A percentile compares a stretch with the other conserved stretches of the same genome.
phyloP scores from a whole-genome alignment of 2,113 vertebrate genomes.

The Ifrita kowaldi region DNA sequence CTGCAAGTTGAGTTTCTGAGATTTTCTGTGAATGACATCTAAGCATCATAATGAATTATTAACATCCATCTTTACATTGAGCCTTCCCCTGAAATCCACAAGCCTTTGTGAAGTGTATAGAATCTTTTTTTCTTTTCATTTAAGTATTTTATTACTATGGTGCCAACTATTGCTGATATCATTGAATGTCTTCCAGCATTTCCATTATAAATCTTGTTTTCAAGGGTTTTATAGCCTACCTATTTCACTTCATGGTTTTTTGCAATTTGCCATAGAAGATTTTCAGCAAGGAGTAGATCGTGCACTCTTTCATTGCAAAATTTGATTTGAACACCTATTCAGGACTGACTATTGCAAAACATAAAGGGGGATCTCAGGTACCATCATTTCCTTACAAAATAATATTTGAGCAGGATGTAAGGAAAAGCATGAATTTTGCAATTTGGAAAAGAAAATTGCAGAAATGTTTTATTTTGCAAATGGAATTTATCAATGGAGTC shows the following conservation, averaged over 20 bases:
- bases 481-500: background rate
- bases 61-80: slow-evolving; percentile 44
- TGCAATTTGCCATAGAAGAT: slow-evolving; percentile 49
- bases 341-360: slow-evolving; percentile 30
- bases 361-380: background rate
- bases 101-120: slow-evolving; percentile 48
- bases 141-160: slow-evolving; percentile 63
- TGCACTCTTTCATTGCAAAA: slow-evolving; percentile 31
- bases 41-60: slow-evolving; percentile 57
- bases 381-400: background rate
- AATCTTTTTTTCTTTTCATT: slow-evolving; percentile 32
- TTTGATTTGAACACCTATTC: slow-evolving; percentile 44
- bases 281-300: slow-evolving; percentile 45
- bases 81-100: slow-evolving; percentile 58
- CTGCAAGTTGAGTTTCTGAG: slow-evolving; percentile 43
- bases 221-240: slow-evolving; percentile 63
- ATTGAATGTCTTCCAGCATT: slow-evolving; percentile 67
- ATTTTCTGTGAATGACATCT: slow-evolving; percentile 43
- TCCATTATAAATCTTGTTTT: slow-evolving; percentile 71
- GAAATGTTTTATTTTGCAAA: background rate
- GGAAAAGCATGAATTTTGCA: background rate
- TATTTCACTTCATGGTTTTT: slow-evolving; percentile 55
- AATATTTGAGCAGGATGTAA: background rate
- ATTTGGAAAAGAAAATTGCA: background rate
- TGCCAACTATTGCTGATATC: slow-evolving; percentile 51